Evolutionary conservation across 2,797 vertebrate genomes (phyloP).

Genomic region (Sebastes paucispinis): DNA sequence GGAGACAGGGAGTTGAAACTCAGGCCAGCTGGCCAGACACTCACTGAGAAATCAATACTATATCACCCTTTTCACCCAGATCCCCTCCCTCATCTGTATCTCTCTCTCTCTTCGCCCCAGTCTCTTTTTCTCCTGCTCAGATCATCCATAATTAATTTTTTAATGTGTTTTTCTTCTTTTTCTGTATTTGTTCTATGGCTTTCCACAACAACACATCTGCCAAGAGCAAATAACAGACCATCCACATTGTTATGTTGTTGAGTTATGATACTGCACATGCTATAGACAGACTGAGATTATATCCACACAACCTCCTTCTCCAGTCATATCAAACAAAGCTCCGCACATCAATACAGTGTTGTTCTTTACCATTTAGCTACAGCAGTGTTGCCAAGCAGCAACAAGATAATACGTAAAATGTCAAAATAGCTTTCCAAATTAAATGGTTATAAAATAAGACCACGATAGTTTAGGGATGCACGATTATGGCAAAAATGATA

Average conservation of each 20-base stretch:
- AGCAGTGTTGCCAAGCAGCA: not conserved
- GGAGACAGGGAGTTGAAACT: conserved; percentile 67
- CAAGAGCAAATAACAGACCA: conserved; percentile 18
- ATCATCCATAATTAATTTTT: conserved; percentile 75
- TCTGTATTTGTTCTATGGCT: conserved; percentile 43
- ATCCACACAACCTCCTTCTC: not conserved
- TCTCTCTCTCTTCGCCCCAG: conserved; percentile 12
- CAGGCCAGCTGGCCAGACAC: conserved; percentile 67
- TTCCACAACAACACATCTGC: conserved; percentile 18
- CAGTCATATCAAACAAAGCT: not conserved
- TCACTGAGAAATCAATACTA: conserved; percentile 73
- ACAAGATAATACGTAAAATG: no score
- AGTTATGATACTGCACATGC: conserved; percentile 11
- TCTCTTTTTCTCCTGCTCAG: conserved; percentile 48
- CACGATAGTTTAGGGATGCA: no score
- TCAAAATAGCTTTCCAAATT: no score
- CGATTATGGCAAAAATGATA: no score
- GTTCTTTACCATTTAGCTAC: not conserved
- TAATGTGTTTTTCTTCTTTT: conserved; percentile 61
- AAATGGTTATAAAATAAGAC: no score
- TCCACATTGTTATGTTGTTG: not conserved
- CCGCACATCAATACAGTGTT: not conserved
- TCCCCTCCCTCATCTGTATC: conserved; percentile 41
- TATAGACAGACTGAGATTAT: not conserved
- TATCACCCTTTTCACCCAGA: conserved; percentile 59